A percentile compares a stretch with the other conserved stretches of the same genome.
Conservation (phyloP, 1,140 invertebrate genomes). For the Cephus cinctus region DNA sequence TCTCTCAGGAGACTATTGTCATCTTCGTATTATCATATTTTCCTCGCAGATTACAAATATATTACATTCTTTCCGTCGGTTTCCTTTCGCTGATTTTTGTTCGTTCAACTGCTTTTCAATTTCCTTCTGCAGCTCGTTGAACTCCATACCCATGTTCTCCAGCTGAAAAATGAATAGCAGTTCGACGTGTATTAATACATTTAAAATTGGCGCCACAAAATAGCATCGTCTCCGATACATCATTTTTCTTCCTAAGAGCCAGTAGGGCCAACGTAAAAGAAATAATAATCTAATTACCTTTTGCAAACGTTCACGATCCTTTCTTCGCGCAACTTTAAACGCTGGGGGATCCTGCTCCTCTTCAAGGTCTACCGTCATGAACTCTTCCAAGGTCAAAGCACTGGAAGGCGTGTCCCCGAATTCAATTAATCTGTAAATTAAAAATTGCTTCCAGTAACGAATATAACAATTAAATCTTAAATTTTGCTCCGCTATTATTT, state of each 20-base stretch:
- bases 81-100: constrained; percentile 53
- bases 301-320: constrained; percentile 78
- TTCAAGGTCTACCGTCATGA: constrained; percentile 95
- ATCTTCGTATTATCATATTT: no score
- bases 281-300: constrained; percentile 56
- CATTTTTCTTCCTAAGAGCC: not conserved
- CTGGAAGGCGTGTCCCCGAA: constrained; percentile 95
- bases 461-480: no score
- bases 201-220: no score
- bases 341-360: constrained; percentile 96
- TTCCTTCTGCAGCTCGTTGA: constrained; percentile 71
- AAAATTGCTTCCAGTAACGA: no score
- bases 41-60: constrained; percentile 6
- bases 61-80: constrained; percentile 43
- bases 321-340: constrained; percentile 85
- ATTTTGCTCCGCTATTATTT: no score
- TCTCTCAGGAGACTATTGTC: no score
- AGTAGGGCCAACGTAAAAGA: constrained; percentile 1
- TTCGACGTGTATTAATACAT: no score
- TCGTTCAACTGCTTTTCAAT: constrained; percentile 75
- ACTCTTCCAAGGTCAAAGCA: constrained; percentile 90
- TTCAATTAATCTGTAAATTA: constrained; percentile 73
- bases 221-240: not conserved
- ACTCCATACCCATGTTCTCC: constrained; percentile 56
- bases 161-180: constrained; percentile 28